These are phyloP conservation scores for Zhuqinia jingwanae DNA, from an alignment of 2,888 invertebrate genomes.

Conservation along the genomic window DNA sequence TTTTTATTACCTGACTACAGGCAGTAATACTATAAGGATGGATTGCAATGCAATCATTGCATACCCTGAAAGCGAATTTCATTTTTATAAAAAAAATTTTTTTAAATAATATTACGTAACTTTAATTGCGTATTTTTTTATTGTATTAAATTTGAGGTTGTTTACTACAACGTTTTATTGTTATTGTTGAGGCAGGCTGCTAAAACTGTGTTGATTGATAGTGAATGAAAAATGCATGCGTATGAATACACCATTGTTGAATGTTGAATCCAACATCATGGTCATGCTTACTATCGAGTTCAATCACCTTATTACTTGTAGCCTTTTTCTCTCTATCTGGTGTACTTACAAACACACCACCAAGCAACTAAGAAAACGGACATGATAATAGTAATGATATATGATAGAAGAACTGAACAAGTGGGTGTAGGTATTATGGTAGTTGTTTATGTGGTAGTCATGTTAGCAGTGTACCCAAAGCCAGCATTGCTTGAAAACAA, in stretches of 20 bases:
- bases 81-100: no score
- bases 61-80: no score
- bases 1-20: no score
- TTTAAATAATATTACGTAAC: no score
- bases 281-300: constrained; percentile 34
- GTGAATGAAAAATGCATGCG: not conserved
- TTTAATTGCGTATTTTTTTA: no score
- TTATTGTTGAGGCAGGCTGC: constrained; percentile 53
- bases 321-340: not conserved
- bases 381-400: no score
- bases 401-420: constrained; percentile 1
- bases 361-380: not conserved
- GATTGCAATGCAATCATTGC: no score
- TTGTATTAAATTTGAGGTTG: no score
- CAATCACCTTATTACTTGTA: constrained; percentile 55
- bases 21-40: no score
- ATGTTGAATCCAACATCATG: not conserved
- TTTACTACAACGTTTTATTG: not conserved
- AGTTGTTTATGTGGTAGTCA: not conserved
- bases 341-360: no score
- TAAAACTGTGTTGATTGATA: constrained; percentile 50
- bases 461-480: no score
- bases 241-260: not conserved
- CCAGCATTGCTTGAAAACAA: not conserved
- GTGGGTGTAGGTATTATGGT: constrained; percentile 14